Base-by-base conservation (phyloP, 2,113 vertebrate species). In the Pholis gunnellus region DNA sequence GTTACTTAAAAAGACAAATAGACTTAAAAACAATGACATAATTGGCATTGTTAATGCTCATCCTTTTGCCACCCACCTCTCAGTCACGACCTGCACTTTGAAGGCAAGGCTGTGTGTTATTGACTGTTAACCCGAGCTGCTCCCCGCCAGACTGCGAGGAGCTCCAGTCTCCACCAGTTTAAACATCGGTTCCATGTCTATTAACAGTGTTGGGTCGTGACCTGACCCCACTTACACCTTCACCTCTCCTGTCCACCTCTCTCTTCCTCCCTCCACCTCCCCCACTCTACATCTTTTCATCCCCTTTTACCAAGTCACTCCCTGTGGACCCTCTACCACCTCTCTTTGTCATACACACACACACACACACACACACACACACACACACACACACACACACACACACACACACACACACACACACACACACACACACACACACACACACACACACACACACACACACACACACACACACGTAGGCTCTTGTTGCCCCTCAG, bases 141-240 rank as follows among this genome's bases (percentile, higher is more conserved):
- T 46, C n/a, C 40, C n/a, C 73, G 36, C 13, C 79, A 66, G 68
- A 57, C 78, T 70, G 70, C 3, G 34, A 61, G 46, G 42, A 81
- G 83, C 77, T 65, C 44, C 64, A 63, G 85, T 77, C 81, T 77
- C 64, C 80, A 86, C 70, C 72, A 87, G 73, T 87, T 93, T 91
- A 94, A 92, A 93, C 91, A 93, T 81, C 81, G 64, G 87, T 78
- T 93, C 70, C 88, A 89, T 89, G 89, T 93, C 90, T 89, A 91
- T 94, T 94, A 94, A 94, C 91, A 67, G 81, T 75, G 78, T 69
- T 13, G 72, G 91, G 90, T 94, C 86, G 11, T 75, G 92, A 92
- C 91, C 93, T 89, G 89, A 94, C 91, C 93, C 87, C 94, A 91
- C 91, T 93, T 93, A 93, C 52, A 88, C 87, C 83, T 76, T 87